These are phyloP conservation scores for Lophura nycthemera DNA, from an alignment of 2,113 vertebrate species.

Conservation along the genomic window DNA sequence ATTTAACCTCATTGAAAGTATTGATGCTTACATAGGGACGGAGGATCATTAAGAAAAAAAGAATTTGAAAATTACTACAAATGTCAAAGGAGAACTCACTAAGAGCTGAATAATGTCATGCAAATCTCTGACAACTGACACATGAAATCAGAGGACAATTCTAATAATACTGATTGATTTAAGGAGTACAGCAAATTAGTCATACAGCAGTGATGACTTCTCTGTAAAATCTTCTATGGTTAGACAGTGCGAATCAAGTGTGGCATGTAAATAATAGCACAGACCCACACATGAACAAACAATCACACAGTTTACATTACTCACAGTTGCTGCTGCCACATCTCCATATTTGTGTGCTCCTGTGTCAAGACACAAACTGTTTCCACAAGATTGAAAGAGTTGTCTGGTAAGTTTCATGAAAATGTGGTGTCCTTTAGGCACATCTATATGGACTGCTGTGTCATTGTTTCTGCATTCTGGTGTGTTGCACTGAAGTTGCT, in stretches of 20 bases:
- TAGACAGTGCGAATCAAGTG: not conserved
- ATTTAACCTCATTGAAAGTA: not conserved
- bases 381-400: not conserved
- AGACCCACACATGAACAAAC: not conserved
- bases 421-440: not conserved
- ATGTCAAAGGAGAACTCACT: not conserved
- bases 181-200: not conserved
- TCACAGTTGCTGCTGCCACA: not conserved
- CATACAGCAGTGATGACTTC: not conserved
- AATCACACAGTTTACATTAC: not conserved
- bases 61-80: not conserved
- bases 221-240: not conserved
- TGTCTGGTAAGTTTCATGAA: not conserved
- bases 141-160: not conserved
- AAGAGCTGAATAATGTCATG: not conserved
- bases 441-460: not conserved
- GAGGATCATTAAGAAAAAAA: not conserved
- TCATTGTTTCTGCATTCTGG: not conserved
- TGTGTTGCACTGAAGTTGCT: not conserved
- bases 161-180: not conserved
- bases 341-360: not conserved
- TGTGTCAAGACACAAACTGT: not conserved
- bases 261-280: not conserved
- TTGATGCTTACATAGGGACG: not conserved
- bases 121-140: not conserved